phyloP scores from a whole-genome alignment of 2,797 vertebrate species.

The Euphonia xanthogaster region DNA sequence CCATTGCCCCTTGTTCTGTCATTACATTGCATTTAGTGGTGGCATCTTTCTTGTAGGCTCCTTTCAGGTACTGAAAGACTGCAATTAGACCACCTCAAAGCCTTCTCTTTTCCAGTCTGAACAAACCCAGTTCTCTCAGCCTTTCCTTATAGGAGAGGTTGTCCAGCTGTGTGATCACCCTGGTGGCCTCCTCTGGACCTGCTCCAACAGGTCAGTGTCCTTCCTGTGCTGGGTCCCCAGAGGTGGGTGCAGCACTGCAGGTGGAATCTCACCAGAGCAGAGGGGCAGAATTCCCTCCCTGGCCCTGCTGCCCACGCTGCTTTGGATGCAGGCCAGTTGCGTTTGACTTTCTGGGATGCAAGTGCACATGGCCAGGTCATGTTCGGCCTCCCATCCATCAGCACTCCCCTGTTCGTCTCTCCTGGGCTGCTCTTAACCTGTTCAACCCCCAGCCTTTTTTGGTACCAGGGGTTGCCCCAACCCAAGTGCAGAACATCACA shows the following conservation, averaged over 20 bases:
- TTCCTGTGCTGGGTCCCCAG: not conserved
- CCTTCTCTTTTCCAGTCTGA: not conserved
- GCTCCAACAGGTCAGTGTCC: rapidly evolving
- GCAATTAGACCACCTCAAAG: not conserved
- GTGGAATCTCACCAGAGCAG: not conserved
- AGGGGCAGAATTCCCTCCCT: not conserved
- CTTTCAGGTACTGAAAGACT: not conserved
- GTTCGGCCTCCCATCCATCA: not conserved
- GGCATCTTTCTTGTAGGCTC: not conserved
- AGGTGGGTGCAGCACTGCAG: not conserved
- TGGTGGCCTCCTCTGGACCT: not conserved
- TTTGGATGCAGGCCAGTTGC: not conserved
- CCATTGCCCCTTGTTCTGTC: not conserved
- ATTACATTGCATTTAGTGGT: not conserved
- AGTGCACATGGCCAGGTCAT: not conserved
- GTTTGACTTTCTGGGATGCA: not conserved
- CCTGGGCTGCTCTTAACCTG: not conserved
- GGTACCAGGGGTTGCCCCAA: rapidly evolving
- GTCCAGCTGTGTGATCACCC: not conserved
- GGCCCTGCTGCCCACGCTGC: rapidly evolving
- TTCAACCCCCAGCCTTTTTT: not conserved
- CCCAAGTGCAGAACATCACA: not conserved
- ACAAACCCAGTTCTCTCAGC: not conserved
- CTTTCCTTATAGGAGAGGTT: not conserved
- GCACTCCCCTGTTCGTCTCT: not conserved